A percentile compares a stretch with the other conserved stretches of the same genome.
Conservation (phyloP, 2,888 invertebrate species). For the Eubasilissa splendida region DNA sequence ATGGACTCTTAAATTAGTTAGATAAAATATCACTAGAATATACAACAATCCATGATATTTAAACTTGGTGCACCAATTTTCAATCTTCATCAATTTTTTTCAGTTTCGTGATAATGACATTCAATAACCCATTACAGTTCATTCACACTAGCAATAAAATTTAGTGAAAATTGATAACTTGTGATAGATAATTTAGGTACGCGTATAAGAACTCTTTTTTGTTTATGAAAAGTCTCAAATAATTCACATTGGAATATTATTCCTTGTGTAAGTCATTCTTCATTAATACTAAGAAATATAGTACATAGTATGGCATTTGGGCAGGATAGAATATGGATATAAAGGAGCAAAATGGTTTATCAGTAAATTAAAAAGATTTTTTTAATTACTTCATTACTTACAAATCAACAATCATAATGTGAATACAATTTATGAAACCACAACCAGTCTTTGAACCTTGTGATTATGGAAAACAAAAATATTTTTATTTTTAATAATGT, state of each 20-base stretch:
- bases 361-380: no score
- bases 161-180: conserved; percentile 10
- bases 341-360: no score
- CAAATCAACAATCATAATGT: no score
- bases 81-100: not conserved
- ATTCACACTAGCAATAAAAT: conserved; percentile 17
- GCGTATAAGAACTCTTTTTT: conserved; percentile 35
- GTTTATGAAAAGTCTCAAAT: conserved; percentile 35
- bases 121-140: not conserved
- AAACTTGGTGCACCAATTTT: not conserved
- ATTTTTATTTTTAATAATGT: no score
- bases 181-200: conserved; percentile 8
- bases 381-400: no score
- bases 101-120: conserved; percentile 1
- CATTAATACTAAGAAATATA: not conserved
- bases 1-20: not conserved
- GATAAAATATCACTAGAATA: not conserved
- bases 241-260: not conserved
- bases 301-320: not conserved
- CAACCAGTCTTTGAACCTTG: no score
- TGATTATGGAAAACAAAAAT: no score
- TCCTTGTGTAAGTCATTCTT: not conserved
- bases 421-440: no score
- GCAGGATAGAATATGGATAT: no score
- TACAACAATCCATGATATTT: not conserved